Evolutionary conservation across 2,888 invertebrate genomes (phyloP), one percentile per base, ranked within the genome.

Genomic region (Conistra vaccinii): DNA sequence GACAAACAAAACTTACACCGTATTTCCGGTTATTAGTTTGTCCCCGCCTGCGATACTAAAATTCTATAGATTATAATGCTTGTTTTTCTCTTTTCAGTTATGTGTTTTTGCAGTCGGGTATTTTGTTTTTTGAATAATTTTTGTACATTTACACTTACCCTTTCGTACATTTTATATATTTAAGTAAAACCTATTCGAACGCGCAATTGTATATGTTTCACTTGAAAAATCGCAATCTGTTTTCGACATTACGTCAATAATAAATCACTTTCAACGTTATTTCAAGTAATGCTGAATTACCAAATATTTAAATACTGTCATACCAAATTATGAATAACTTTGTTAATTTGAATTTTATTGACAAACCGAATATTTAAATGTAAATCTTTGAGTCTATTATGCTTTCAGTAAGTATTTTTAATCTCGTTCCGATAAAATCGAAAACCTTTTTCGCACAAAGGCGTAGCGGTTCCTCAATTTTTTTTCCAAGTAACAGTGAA

Each of bases 321-420:
- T 42, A 62, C 7, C 17, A 61, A 76, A 80, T 76, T 5, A 1
- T 45, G 17, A 17, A 45, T 45, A 39, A 35, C 9, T 39, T 39
- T 39, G 39, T 42, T 14, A 42, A 14, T n/a, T n/a, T n/a, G n/a
- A n/a, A n/a, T n/a, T n/a, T n/a, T n/a, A n/a, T n/a, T n/a, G 53
- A 76, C 42, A 67, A 80, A 58, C 32, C 62, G 53, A n/a, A 60
- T 63, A 70, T 81, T 80, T 53, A 32, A 76, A 81, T 80, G 48
- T 53, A 61, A 73, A 67, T 66, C 42, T 58, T 66, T 58, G 65
- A 73, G 7, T 77, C 39, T n/a, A 45, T 78, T 73, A 61, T 71
- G 45, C n/a, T 73, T 73, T 58, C 29, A 68, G 62, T 76, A 58
- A 48, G 62, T 61, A 53, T 65, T 76, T 72, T 75, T 57, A 79